phyloP scores from a whole-genome alignment of 2,888 invertebrate genomes.

The Elmis aenea region DNA sequence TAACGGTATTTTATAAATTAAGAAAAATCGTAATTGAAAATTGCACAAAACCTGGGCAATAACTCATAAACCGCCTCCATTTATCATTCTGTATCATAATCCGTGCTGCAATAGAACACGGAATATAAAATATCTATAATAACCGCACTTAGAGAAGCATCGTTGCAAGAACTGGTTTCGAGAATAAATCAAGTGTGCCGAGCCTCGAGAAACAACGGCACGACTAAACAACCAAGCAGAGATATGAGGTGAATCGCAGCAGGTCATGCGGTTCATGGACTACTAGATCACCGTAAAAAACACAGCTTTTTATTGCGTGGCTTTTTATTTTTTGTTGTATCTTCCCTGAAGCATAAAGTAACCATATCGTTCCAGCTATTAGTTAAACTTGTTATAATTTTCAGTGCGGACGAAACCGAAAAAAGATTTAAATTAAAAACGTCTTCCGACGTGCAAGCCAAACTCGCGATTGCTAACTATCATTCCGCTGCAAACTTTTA shows the following conservation, averaged over 20 bases:
- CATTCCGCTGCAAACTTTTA: too few relatives aligned
- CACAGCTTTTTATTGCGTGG: slow-evolving; percentile 17
- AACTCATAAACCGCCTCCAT: slow-evolving; percentile 14
- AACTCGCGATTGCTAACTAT: too few relatives aligned
- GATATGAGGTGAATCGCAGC: slow-evolving; percentile 38
- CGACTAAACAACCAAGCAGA: slow-evolving; percentile 30
- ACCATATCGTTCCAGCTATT: slow-evolving; percentile 9
- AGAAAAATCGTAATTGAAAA: slow-evolving; percentile 21
- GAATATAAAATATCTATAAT: slow-evolving; percentile 38
- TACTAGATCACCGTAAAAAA: slow-evolving; percentile 41
- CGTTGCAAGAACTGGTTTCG: slow-evolving; percentile 39
- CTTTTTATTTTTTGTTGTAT: slow-evolving; percentile 12
- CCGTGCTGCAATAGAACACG: slow-evolving; percentile 33
- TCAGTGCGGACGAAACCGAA: slow-evolving; percentile 4
- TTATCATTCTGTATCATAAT: slow-evolving; percentile 28
- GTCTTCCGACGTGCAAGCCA: too few relatives aligned
- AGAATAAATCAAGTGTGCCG: slow-evolving; percentile 41
- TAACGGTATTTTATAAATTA: slow-evolving; percentile 18
- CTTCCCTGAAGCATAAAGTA: slow-evolving; percentile 6
- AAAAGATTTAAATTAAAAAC: slow-evolving; percentile 12
- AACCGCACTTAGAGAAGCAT: slow-evolving; percentile 32
- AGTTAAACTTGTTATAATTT: too few relatives aligned
- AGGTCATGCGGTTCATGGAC: slow-evolving; percentile 47
- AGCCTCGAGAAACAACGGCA: slow-evolving; percentile 41
- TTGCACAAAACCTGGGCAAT: slow-evolving; percentile 22